These are phyloP conservation scores for Lepidocyrtoides sp. DNA, from an alignment of 2,888 invertebrate species.

Conservation along the genomic window DNA sequence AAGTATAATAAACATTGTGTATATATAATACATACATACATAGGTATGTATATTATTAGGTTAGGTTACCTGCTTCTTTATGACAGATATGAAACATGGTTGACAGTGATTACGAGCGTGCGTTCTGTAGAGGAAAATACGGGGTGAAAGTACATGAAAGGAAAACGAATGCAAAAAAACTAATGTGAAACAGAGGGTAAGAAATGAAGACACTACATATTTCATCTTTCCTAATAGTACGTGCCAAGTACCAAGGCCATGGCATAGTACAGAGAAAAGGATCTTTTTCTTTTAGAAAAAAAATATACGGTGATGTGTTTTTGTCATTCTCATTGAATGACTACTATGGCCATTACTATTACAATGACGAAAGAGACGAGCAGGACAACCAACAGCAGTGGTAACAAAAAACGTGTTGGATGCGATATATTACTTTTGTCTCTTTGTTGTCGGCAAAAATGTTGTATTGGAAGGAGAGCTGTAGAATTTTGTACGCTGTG, in stretches of 20 bases:
- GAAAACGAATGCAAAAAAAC: conserved; percentile 18
- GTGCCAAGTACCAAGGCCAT: conserved; percentile 37
- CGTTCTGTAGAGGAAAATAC: neutral
- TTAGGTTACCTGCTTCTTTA: neutral
- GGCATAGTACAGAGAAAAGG: neutral
- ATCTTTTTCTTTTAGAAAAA: neutral
- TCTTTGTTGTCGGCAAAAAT: neutral
- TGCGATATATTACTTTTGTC: neutral
- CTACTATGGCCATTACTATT: too few species aligned
- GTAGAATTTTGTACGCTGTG: neutral
- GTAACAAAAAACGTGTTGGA: neutral
- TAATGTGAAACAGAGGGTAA: conserved; percentile 35
- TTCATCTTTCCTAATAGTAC: conserved; percentile 6
- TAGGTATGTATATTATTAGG: neutral
- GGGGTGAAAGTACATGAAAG: neutral
- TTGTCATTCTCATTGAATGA: too few species aligned
- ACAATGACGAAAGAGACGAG: neutral
- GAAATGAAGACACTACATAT: conserved; percentile 12
- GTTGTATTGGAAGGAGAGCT: neutral
- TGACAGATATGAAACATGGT: neutral
- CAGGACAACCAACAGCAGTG: conserved; percentile 5
- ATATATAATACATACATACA: neutral
- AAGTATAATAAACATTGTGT: too few species aligned
- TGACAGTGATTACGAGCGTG: neutral
- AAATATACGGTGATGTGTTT: neutral